Percentiles rank a stretch among this genome's conserved stretches.
Evolutionary conservation across 92 coral and sea anemone genomes (phyloP).

Genomic region (Montipora capitata): DNA sequence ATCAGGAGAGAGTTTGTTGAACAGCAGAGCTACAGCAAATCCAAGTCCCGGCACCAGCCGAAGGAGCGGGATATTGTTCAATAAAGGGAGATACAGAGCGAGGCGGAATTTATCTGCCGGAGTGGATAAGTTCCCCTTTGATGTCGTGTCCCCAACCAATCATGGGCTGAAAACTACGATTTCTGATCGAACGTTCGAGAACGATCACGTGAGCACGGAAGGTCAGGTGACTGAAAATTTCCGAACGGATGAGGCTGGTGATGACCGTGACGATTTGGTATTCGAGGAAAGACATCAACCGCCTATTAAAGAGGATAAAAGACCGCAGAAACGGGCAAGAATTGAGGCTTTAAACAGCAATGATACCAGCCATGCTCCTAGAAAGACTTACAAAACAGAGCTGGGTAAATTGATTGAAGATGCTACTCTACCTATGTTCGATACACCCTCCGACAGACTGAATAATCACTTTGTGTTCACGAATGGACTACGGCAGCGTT

Average conservation of each 20-base stretch:
- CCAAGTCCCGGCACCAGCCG: slow-evolving; percentile 99
- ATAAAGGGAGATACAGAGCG: slow-evolving; percentile 94
- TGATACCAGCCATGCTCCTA: slow-evolving; percentile 74
- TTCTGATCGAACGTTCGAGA: slow-evolving; percentile 73
- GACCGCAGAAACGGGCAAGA: slow-evolving; percentile 75
- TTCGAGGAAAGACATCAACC: slow-evolving; percentile 83
- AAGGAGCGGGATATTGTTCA: slow-evolving; percentile 98
- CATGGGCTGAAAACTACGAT: slow-evolving; percentile 80
- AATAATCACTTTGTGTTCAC: slow-evolving; percentile 84
- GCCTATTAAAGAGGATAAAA: slow-evolving; percentile 59
- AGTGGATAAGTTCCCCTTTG: slow-evolving; percentile 74
- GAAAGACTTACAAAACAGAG: slow-evolving; percentile 89
- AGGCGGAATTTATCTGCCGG: slow-evolving; percentile 88
- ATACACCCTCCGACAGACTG: slow-evolving; percentile 76
- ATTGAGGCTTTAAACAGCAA: slow-evolving; percentile 73
- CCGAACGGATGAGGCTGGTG: slow-evolving; percentile 73
- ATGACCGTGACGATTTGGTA: slow-evolving; percentile 72
- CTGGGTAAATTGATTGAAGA: slow-evolving; percentile 92
- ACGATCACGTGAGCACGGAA: slow-evolving; percentile 80
- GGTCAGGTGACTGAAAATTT: slow-evolving; percentile 87
- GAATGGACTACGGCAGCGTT: slow-evolving; percentile 93
- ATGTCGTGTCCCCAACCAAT: slow-evolving; percentile 50
- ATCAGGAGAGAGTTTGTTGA: slow-evolving; percentile 35
- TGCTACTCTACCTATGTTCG: slow-evolving; percentile 92
- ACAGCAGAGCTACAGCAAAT: slow-evolving; percentile 89